These are phyloP conservation scores for Setophaga coronata DNA, from an alignment of 2,113 vertebrate genomes.

Conservation along the genomic window DNA sequence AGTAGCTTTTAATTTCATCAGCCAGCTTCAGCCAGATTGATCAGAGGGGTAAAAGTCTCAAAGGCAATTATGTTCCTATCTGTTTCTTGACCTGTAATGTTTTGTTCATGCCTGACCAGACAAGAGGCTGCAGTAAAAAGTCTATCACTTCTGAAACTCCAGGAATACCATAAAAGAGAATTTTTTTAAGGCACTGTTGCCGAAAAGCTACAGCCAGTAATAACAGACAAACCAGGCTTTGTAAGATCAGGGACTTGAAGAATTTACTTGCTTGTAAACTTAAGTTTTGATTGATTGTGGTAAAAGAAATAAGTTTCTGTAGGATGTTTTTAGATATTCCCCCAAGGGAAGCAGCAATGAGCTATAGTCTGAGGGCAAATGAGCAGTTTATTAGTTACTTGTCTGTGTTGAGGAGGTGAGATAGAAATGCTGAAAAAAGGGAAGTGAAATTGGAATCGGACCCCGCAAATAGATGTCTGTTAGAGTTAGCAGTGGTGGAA, in stretches of 20 bases:
- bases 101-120: neutral
- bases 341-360: neutral
- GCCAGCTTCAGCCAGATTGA: neutral
- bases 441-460: neutral
- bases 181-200: neutral
- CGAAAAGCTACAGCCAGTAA: neutral
- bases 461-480: fast-evolving
- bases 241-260: neutral
- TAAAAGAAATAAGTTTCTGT: neutral
- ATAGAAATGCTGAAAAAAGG: neutral
- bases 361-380: neutral
- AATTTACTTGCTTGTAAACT: neutral
- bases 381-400: neutral
- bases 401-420: neutral
- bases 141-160: neutral
- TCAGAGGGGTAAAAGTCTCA: neutral
- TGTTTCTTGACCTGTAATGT: neutral
- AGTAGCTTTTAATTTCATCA: conserved; percentile 41
- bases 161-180: neutral
- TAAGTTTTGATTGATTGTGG: neutral
- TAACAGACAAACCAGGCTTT: neutral
- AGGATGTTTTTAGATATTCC: neutral
- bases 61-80: neutral
- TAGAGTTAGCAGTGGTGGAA: neutral
- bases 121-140: neutral